Evolutionary conservation across 2,888 invertebrate genomes (phyloP), one percentile per base, ranked within the genome.

Genomic region (Arctia plantaginis): DNA sequence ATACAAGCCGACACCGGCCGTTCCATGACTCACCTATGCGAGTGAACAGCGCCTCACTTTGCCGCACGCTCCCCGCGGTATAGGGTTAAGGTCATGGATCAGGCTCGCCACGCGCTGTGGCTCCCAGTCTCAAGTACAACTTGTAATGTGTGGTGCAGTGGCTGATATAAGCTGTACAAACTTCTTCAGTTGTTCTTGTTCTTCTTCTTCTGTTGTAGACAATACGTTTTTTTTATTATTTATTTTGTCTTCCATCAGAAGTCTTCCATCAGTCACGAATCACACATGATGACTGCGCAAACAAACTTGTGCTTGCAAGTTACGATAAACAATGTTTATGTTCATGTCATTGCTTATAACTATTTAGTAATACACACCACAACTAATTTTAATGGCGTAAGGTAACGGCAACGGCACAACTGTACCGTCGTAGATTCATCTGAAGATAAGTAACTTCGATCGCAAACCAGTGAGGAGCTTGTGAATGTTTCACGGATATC

Each of bases 1-100:
- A 75, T 30, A 55, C 77, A 39, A 51, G 72, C 70, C 72, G 72
- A 71, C 39, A 65, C n/a, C 69, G 69, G 71, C 71, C 47, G 55
- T 64, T 66, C 65, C 41, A 66, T 59, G 35, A 47, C 66, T 27
- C 13, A 44, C 15, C 44, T 13, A 0, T 27, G 30, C 15, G 7
- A 62, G 15, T 55, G 12, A 59, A 15, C 27, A 59, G 27, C 59
- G 27, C 27, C 27, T 3, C 15, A 59, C 59, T 13, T 18, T 30
- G 30, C 30, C 30, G 15, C 62, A 30, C 62, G 30, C 15, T 62
- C 18, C n/a, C 59, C 30, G 59, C 30, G 30, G 62, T 30, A 8
- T 62, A 18, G 27, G 59, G 15, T 62, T 62, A 30, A 30, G 62
- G 62, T 62, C 62, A 30, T 27, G 30, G 62, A 18, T 30, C 62